Base-by-base conservation (phyloP, 2,888 invertebrate genomes). In the Ochlodes sylvanus region DNA sequence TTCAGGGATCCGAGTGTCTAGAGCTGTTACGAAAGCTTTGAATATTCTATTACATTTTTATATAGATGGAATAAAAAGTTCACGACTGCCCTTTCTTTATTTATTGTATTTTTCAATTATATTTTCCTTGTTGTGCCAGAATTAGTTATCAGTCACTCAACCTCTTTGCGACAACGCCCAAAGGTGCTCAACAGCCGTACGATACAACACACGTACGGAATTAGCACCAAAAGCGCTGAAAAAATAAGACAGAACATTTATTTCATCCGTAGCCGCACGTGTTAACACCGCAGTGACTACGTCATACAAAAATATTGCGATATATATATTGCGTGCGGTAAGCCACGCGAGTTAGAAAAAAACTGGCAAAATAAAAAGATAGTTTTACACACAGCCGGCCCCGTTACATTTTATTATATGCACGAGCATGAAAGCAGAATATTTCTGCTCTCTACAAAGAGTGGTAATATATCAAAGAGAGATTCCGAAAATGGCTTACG, bases 391-490 rank as follows among this genome's bases (percentile, higher is more conserved):
- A 32, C 41, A 50, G 55, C 15, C 42, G 12, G 62, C 62, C 44
- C 15, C 42, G 55, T 67, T 62, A 61, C 55, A 62, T 56, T 62
- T 60, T 60, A 68, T 68, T 67, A 68, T 56, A 56, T 54, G 60
- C 52, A 44, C 41, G 44, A 44, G 17, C 62, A 47, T 62, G 67
- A 62, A 50, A 56, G 62, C 19, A 50, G 67, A 68, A 68, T 61
- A 66, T 55, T 68, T 68, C 62, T 32, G 47, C 44, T 67, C 58
- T 67, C 67, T 61, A 55, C 67, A 68, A 68, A 68, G 56, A 67
- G 67, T 56, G 47, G 62, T 68, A 62, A 68, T 68, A 68, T 62
- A 68, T 68, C 67, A 68, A 68, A 68, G 67, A 41, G 62, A 68
- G 62, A 68, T 68, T 62, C 67, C 34, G 67, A 27, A 68, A 62